Evolutionary conservation across 2,113 vertebrate species (phyloP).

Genomic region (Ciconia boyciana): DNA sequence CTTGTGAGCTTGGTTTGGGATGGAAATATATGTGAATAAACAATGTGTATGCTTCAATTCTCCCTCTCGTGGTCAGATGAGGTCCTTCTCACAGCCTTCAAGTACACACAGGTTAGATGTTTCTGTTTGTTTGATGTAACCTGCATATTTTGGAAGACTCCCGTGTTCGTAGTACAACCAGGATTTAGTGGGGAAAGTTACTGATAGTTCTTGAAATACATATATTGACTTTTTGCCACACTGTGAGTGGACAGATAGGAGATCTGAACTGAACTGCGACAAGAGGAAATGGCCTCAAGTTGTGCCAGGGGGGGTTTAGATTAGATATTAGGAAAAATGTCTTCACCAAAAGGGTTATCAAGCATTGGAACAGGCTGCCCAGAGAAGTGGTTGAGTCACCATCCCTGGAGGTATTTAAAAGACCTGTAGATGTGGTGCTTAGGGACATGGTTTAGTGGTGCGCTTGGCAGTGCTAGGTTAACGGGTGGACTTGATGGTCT

Average conservation of each 20-base stretch:
- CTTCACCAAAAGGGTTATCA: neutral
- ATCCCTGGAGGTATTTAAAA: neutral
- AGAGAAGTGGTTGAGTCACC: neutral
- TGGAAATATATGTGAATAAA: constrained; percentile 16
- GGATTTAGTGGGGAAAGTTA: constrained; percentile 20
- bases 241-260: neutral
- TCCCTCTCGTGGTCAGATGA: constrained; percentile 63
- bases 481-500: neutral
- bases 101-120: neutral
- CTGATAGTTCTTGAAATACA: constrained; percentile 28
- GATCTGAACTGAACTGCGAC: neutral
- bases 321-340: neutral
- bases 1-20: neutral
- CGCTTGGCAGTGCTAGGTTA: neutral
- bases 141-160: neutral
- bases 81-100: neutral
- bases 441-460: neutral
- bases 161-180: neutral
- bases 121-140: neutral
- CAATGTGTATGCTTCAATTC: constrained; percentile 27
- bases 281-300: neutral
- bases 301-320: neutral
- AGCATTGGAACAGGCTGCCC: neutral
- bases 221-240: constrained; percentile 35
- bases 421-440: neutral